Evolutionary conservation across 2,113 vertebrate genomes (phyloP), one percentile per base, ranked within the genome.

Genomic region (Notiomystis cincta): DNA sequence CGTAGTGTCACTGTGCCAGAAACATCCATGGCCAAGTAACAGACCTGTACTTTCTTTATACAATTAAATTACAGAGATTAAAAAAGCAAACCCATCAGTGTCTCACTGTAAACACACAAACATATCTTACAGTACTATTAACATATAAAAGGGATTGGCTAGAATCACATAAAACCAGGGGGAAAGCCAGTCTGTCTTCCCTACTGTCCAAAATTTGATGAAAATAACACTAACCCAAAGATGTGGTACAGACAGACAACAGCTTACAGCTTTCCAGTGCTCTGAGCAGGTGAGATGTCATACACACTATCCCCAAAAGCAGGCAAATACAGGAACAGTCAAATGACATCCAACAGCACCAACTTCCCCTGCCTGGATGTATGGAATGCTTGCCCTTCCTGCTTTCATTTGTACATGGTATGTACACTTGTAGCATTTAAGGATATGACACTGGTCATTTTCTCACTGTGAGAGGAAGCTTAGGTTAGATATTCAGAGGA

Each of bases 401-500:
- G 31, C 62, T 66, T 50, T 35, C 50, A 42, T 17, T 14, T 57
- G n/a, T 42, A 60, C n/a, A 40, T 24, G 6, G 9, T 10, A 57
- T 0, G 0, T 17, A 12, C 37, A 42, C 22, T 69, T 65, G 16
- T 21, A 67, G 40, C 0, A 0, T 81, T 77, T 35, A 44, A 56
- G 56, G 37, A 45, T 20, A 40, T 2, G 5, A 50, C 60, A 50
- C 4, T 0, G 5, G 69, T 67, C 47, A 56, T 78, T 78, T 64
- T 79, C 60, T 56, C 45, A 42, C 44, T 78, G 6, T 33, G 77
- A 82, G 62, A 83, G 13, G 51, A 87, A 47, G 28, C 12, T 40
- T 27, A 48, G 19, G 28, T 61, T 44, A 81, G 35, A 16, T 77
- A 84, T 45, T 87, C 28, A 67, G 54, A 90, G 53, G 24, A 62